Evolutionary conservation across 1,140 invertebrate species (phyloP).

Genomic region (Hypothenemus hampei): DNA sequence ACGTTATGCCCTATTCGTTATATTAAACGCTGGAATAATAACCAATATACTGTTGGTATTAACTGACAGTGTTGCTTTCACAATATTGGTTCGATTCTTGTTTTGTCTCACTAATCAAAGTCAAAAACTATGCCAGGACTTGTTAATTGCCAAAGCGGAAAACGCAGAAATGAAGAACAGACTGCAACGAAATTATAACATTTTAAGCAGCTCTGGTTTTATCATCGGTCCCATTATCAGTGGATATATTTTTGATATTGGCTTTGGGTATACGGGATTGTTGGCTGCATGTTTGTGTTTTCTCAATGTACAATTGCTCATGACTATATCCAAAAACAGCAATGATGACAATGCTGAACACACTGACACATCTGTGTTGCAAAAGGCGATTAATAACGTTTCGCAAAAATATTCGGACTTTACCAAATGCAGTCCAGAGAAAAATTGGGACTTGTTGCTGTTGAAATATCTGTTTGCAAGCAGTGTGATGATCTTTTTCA

Average conservation of each 20-base stretch:
- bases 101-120: constrained; percentile 24
- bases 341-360: constrained; percentile 17
- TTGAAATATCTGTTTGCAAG: constrained; percentile 19
- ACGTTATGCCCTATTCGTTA: constrained; percentile 20
- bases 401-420: constrained; percentile 1
- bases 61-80: constrained; percentile 23
- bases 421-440: constrained; percentile 9
- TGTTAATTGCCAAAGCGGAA: constrained; percentile 15
- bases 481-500: constrained; percentile 22
- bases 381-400: constrained; percentile 10
- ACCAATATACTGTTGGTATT: constrained; percentile 19
- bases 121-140: constrained; percentile 12
- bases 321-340: constrained; percentile 8
- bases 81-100: constrained; percentile 23
- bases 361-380: constrained; percentile 6
- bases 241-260: constrained; percentile 24
- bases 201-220: constrained; percentile 22
- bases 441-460: constrained; percentile 25
- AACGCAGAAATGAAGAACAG: constrained; percentile 13
- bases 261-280: constrained; percentile 18
- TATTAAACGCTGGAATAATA: constrained; percentile 13
- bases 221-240: constrained; percentile 26
- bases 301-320: constrained; percentile 8
- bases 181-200: constrained; percentile 11
- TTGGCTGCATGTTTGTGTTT: constrained; percentile 18